A percentile compares a stretch with the other conserved stretches of the same genome.
phyloP scores from a whole-genome alignment of 2,797 vertebrate species.

The Chelmon rostratus region DNA sequence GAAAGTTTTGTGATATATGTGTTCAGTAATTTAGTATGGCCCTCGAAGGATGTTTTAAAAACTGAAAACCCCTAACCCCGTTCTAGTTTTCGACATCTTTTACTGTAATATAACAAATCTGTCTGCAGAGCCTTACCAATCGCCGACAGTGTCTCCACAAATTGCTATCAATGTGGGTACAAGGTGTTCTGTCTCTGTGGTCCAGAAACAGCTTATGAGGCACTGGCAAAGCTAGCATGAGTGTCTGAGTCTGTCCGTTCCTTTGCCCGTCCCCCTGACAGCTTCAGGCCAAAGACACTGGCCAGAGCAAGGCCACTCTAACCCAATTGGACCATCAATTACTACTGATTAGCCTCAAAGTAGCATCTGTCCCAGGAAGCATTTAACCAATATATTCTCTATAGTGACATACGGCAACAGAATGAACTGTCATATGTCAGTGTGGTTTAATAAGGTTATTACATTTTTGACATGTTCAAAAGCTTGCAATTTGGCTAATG shows the following conservation, averaged over 20 bases:
- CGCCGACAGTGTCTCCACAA: conserved; percentile 26
- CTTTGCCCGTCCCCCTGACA: conserved; percentile 56
- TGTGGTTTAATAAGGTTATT: conserved; percentile 83
- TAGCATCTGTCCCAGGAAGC: conserved; percentile 88
- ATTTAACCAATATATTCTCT: conserved; percentile 86
- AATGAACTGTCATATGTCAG: conserved; percentile 85
- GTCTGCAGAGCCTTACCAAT: conserved; percentile 5
- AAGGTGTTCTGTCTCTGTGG: conserved; percentile 48
- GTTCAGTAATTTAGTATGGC: too few relatives aligned
- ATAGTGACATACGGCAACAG: conserved; percentile 80
- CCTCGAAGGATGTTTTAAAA: too few relatives aligned
- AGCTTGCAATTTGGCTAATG: conserved; percentile 75
- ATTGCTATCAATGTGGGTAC: conserved; percentile 40
- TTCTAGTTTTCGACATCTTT: not conserved
- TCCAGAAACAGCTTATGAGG: conserved; percentile 56
- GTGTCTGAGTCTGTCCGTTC: conserved; percentile 46
- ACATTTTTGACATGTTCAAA: conserved; percentile 84
- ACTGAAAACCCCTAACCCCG: too few relatives aligned
- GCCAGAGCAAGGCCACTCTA: conserved; percentile 81
- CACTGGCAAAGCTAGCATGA: conserved; percentile 49
- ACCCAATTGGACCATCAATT: conserved; percentile 87
- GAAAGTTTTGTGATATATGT: too few relatives aligned
- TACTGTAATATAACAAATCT: not conserved
- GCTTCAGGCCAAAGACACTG: conserved; percentile 76
- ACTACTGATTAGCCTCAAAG: conserved; percentile 86